Base-by-base conservation (phyloP, 1,140 invertebrate species). In the Melipona quadrifasciata region DNA sequence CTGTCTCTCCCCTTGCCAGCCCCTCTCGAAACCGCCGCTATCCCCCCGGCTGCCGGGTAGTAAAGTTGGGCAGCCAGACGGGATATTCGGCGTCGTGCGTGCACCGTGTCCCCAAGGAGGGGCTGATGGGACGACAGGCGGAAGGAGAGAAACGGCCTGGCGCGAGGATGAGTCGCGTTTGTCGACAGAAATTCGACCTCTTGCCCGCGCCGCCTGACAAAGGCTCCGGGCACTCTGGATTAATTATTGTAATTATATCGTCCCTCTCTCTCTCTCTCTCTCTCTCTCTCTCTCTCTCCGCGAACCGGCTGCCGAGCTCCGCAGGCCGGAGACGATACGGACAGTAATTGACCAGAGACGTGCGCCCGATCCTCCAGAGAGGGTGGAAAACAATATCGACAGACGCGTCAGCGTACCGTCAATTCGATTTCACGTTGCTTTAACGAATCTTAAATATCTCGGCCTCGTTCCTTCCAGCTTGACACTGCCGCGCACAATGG, bases 51-150 rank as follows among this genome's bases (percentile, higher is more conserved):
- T 80, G 58, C 74, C 86, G 86, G 67, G 87, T 84, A 87, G 85
- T 87, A 90, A 90, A 89, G 90, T 91, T 91, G 83, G 90, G 51
- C 82, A 88, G 87, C 86, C 91, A 92, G 92, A 91, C 91, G 91
- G 39, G 87, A 92, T 91, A 92, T 93, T 93, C 88, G 91, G 90
- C 85, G 87, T 89, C 82, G 90, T 92, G 91, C 91, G 91, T 92
- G 90, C 86, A 83, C 74, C 83, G 39, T 77, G 82, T 85, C 86
- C 77, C 82, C 90, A 83, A 88, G 82, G 88, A 82, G 78, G 82
- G 67, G 73, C 80, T 72, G 86, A 70, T 71, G 79, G 64, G 39
- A 77, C 67, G 61, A 72, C 86, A 58, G 67, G n/a, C 47, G 67
- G 71, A 81, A 68, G 84, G 61, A 81, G 80, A 83, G 80, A 70